phyloP scores from a whole-genome alignment of 2,797 vertebrate species.

The Pteronotus mesoamericanus region DNA sequence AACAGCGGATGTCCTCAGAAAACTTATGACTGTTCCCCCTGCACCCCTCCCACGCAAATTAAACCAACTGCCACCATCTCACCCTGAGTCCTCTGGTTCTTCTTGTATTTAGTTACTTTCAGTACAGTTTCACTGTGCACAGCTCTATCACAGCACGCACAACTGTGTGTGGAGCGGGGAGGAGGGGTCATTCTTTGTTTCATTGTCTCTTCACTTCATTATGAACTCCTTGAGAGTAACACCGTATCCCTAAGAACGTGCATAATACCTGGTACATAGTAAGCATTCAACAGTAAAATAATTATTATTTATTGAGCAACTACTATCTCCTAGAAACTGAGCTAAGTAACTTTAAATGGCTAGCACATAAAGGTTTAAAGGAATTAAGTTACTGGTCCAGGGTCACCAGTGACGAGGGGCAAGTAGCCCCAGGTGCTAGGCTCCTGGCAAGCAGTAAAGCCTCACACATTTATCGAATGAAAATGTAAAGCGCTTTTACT shows the following conservation, averaged over 20 bases:
- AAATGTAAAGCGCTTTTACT: not conserved
- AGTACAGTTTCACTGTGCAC: not conserved
- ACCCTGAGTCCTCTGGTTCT: not conserved
- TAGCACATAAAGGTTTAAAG: not conserved
- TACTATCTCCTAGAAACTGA: not conserved
- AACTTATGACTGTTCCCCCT: not conserved
- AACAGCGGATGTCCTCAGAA: not conserved
- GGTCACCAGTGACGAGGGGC: not conserved
- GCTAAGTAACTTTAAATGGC: not conserved
- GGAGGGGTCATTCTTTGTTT: not conserved
- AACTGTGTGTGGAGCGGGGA: not conserved
- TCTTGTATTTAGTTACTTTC: not conserved
- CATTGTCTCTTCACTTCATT: not conserved
- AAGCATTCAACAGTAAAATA: not conserved
- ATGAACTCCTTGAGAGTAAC: not conserved
- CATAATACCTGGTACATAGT: not conserved
- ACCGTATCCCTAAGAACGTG: not conserved
- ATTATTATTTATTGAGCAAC: not conserved
- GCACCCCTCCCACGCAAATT: not conserved
- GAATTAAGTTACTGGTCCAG: not conserved
- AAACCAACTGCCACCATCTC: not conserved
- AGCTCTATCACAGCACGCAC: not conserved
- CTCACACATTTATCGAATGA: not conserved
- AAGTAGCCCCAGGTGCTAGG: not conserved
- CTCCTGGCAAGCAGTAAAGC: not conserved